Evolutionary conservation across 2,888 invertebrate genomes (phyloP).

Genomic region (Heliothis peltigera): DNA sequence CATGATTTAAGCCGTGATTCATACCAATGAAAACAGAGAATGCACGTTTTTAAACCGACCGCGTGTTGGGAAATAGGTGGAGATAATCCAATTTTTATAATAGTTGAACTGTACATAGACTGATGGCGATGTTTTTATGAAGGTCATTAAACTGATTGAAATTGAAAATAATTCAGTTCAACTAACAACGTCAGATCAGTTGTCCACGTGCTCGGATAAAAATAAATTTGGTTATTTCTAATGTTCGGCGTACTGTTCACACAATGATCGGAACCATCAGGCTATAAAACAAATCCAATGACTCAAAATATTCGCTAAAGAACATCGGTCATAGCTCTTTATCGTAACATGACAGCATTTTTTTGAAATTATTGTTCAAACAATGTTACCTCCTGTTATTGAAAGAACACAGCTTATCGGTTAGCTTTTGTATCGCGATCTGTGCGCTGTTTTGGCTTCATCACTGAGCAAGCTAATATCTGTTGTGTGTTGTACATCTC

Average conservation of each 20-base stretch:
- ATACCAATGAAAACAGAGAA: constrained; percentile 60
- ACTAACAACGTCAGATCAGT: constrained; percentile 15
- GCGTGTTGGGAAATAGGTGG: constrained; percentile 44
- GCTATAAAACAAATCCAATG: constrained; percentile 54
- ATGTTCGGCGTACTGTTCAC: constrained; percentile 60
- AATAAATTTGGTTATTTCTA: constrained; percentile 66
- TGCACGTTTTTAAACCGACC: constrained; percentile 43
- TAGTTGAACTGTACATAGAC: constrained; percentile 35
- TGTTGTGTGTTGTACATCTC: constrained; percentile 77
- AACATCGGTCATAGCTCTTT: constrained; percentile 69
- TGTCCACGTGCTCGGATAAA: constrained; percentile 59
- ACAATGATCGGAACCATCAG: constrained; percentile 58
- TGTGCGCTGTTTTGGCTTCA: constrained; percentile 75
- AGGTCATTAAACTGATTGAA: constrained; percentile 47
- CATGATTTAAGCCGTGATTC: constrained; percentile 59
- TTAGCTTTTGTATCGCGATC: constrained; percentile 88
- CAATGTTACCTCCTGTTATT: constrained; percentile 87
- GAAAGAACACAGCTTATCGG: constrained; percentile 86
- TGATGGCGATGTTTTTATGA: constrained; percentile 24
- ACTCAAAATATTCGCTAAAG: constrained; percentile 65
- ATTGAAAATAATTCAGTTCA: constrained; percentile 31
- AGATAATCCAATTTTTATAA: constrained; percentile 44
- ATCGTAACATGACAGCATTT: constrained; percentile 78
- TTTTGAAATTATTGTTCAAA: constrained; percentile 81
- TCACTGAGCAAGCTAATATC: constrained; percentile 66